These are phyloP conservation scores for Ameiurus melas DNA, from an alignment of 2,113 vertebrate genomes.

Conservation along the genomic window DNA sequence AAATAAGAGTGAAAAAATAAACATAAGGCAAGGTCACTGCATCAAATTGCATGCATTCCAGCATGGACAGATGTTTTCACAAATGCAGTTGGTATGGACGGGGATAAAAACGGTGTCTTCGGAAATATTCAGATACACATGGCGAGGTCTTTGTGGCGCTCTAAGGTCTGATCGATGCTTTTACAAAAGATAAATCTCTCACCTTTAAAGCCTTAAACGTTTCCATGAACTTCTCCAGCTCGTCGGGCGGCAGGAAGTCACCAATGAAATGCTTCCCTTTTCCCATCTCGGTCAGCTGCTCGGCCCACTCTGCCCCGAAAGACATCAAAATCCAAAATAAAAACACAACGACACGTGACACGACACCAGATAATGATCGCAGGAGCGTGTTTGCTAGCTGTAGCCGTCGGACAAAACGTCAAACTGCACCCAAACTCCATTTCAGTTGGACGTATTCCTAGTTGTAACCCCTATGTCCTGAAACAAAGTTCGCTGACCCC, in stretches of 20 bases:
- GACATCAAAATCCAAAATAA: slow-evolving; percentile 1
- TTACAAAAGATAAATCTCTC: slow-evolving; percentile 16
- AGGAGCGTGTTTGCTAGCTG: background rate
- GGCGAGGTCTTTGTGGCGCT: background rate
- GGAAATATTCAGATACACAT: background rate
- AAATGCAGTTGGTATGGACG: background rate
- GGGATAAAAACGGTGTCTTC: no score
- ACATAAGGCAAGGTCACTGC: background rate
- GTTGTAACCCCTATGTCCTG: background rate
- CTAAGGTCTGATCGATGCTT: no score
- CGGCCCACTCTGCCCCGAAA: slow-evolving; percentile 87
- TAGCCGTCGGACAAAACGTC: background rate
- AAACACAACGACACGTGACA: background rate
- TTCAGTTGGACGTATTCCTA: background rate
- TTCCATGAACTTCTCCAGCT: slow-evolving; percentile 98
- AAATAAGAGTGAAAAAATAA: background rate
- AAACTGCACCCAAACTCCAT: no score
- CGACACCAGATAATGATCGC: background rate
- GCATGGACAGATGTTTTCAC: background rate
- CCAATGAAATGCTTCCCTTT: slow-evolving; percentile 98
- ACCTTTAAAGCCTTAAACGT: slow-evolving; percentile 97
- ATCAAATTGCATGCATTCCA: background rate
- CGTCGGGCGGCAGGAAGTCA: slow-evolving; percentile 92
- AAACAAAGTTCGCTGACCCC: slow-evolving; percentile 70
- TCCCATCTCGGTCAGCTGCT: slow-evolving; percentile 97